Base-by-base conservation (phyloP, 1,140 invertebrate species). In the Diploscapter pachys region DNA sequence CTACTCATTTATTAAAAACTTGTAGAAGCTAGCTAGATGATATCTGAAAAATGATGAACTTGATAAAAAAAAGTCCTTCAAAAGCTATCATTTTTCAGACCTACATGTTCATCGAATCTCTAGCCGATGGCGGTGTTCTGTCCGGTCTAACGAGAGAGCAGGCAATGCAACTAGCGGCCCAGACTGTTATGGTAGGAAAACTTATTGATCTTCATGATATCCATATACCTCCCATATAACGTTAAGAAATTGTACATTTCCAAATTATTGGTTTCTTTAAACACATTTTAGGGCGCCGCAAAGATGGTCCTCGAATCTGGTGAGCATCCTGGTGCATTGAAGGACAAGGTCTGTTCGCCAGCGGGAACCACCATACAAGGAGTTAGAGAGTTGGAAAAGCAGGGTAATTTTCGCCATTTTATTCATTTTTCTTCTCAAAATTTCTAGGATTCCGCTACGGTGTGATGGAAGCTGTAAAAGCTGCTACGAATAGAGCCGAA, bases 291-390 rank as follows among this genome's bases (percentile, higher is more conserved):
- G 86, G 94, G 94, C 50, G 92, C 93, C 73, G 92, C 92, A 50
- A 91, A 93, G 88, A 94, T 95, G 90, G 92, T 95, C 31, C 81
- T 93, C n/a, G 87, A 92, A 78, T 87, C 87, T 31, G 91, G 90
- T 4, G 91, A 91, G 86, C 93, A 95, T 89, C 92, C 93, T 8
- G 92, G 90, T 3, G 87, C 90, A n/a, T 86, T 96, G 57, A 94
- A 93, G 83, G 93, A 95, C 87, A 92, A 93, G 83, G 93, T 97
- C 3, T 95, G 93, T 83, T 96, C 94, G 2, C 92, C 95, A 9
- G 93, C 91, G 48, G 95, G 95, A 2, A 92, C 92, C 3, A 96
- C 94, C 0, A 94, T 94, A 53, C 89, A 91, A 54, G 94, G 90
- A 2, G 89, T 96, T 61, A 91, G 92, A 84, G 89, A 90, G 81